A percentile compares a stretch with the other conserved stretches of the same genome.
These are phyloP conservation scores for Machaerirhynchus nigripectus DNA, from an alignment of 2,113 vertebrate genomes.

Conservation along the genomic window DNA sequence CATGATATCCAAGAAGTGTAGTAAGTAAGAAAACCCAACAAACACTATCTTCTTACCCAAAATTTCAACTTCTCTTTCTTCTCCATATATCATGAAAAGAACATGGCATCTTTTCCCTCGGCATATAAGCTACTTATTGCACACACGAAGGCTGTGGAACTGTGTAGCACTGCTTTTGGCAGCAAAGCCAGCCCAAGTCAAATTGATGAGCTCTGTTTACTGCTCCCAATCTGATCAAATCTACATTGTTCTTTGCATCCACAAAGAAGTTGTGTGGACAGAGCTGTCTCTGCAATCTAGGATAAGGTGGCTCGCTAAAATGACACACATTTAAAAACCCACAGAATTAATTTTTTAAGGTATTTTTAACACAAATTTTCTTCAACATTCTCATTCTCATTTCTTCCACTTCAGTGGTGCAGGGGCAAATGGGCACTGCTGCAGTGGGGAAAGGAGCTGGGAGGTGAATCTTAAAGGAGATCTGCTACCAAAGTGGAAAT, in stretches of 20 bases:
- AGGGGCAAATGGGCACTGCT: background rate
- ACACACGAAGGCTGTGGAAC: background rate
- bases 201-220: background rate
- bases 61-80: background rate
- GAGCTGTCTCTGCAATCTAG: background rate
- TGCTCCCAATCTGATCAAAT: background rate
- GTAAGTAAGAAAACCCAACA: background rate
- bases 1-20: background rate
- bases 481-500: background rate
- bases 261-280: background rate
- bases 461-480: background rate
- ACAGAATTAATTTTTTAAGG: background rate
- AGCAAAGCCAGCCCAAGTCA: background rate
- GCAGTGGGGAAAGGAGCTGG: background rate
- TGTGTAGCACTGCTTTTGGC: background rate
- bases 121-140: background rate
- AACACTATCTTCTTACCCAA: background rate
- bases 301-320: background rate
- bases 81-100: background rate
- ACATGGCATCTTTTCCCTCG: accelerated
- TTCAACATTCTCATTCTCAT: background rate
- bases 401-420: background rate
- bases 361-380: background rate
- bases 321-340: background rate
- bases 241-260: background rate